These are phyloP conservation scores for Drosophila lacteicornis DNA, from an alignment of 1,140 invertebrate genomes.

Conservation along the genomic window DNA sequence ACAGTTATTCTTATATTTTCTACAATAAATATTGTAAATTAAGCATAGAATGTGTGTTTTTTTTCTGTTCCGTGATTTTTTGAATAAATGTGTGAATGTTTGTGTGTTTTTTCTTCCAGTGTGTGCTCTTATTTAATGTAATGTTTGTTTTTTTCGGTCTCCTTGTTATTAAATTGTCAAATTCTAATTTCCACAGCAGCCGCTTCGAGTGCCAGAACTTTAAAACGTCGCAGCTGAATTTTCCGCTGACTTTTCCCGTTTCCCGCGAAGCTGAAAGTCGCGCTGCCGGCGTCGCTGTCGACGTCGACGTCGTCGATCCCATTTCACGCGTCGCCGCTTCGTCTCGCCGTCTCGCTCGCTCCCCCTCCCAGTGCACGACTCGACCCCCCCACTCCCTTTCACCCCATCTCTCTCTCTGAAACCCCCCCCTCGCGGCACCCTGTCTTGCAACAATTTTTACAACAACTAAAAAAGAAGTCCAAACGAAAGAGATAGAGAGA, in stretches of 20 bases:
- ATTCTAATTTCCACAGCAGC: constrained; percentile 28
- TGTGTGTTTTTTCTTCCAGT: neutral
- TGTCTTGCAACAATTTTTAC: constrained; percentile 8
- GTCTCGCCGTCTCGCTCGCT: constrained; percentile 61
- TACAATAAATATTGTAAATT: too few relatives aligned
- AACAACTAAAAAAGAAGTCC: constrained; percentile 9
- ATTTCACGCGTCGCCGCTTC: constrained; percentile 72
- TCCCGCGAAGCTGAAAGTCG: constrained; percentile 33
- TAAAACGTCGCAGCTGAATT: constrained; percentile 35
- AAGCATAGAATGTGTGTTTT: too few relatives aligned
- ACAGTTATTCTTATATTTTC: too few relatives aligned
- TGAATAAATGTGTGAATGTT: neutral
- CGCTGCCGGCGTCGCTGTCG: constrained; percentile 37
- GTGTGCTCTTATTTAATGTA: neutral
- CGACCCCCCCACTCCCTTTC: neutral
- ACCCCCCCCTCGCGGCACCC: constrained; percentile 4
- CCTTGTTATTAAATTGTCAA: neutral
- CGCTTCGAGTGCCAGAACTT: constrained; percentile 36
- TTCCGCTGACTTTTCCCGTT: constrained; percentile 32
- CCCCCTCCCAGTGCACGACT: constrained; percentile 12
- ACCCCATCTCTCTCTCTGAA: constrained; percentile 31
- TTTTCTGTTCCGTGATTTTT: neutral
- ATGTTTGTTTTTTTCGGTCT: too few relatives aligned
- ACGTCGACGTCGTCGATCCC: constrained; percentile 42
- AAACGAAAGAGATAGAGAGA: constrained; percentile 34